These are phyloP conservation scores for Tapirus terrestris DNA, from an alignment of 2,113 vertebrate genomes.

Conservation along the genomic window DNA sequence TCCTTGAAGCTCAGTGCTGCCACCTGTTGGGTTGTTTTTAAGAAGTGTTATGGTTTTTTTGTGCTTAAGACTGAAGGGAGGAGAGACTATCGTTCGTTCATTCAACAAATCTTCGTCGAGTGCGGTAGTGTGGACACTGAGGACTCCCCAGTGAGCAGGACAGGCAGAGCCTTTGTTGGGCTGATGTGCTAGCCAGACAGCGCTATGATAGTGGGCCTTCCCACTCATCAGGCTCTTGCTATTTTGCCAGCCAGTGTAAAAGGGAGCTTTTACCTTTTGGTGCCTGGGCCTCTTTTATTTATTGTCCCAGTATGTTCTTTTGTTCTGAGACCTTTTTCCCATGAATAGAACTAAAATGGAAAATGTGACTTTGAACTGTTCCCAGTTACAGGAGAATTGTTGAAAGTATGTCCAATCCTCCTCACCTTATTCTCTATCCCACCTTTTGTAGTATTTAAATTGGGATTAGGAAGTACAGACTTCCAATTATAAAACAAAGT, in stretches of 20 bases:
- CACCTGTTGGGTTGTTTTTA: constrained; percentile 58
- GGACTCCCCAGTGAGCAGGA: not conserved
- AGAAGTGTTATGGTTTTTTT: not conserved
- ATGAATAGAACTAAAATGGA: not conserved
- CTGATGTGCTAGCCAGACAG: not conserved
- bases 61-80: not conserved
- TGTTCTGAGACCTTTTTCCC: not conserved
- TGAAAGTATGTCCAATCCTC: not conserved
- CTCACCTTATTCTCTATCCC: not conserved
- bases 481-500: no score
- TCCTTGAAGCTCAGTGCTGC: constrained; percentile 61
- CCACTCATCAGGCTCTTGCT: not conserved
- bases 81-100: not conserved
- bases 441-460: not conserved
- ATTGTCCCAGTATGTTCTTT: not conserved
- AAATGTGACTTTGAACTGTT: not conserved
- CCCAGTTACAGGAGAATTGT: not conserved
- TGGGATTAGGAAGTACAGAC: no score
- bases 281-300: not conserved
- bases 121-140: not conserved
- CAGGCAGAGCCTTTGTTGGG: not conserved
- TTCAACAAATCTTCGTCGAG: not conserved
- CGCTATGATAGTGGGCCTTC: rapidly evolving
- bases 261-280: not conserved
- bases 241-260: not conserved